Evolutionary conservation across 2,888 invertebrate genomes (phyloP).

Genomic region (Andrena bicolor): DNA sequence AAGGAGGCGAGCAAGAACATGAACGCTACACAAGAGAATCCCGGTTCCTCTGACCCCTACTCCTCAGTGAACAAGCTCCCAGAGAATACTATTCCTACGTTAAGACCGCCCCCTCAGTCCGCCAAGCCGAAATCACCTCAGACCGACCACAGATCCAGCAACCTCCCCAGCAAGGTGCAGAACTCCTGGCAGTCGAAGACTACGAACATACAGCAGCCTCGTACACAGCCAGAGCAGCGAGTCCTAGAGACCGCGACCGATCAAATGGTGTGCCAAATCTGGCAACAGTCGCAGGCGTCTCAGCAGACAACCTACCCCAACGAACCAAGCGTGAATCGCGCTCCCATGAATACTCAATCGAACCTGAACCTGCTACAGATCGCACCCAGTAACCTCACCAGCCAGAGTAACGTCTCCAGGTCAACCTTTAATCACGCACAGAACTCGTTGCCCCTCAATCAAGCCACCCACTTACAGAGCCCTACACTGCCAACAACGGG

Average conservation of each 20-base stretch:
- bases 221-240: constrained; percentile 70
- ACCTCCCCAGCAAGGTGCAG: constrained; percentile 82
- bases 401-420: constrained; percentile 55
- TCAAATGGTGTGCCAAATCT: constrained; percentile 79
- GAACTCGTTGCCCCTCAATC: constrained; percentile 55
- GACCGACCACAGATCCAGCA: constrained; percentile 66
- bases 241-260: constrained; percentile 76
- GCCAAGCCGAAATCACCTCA: constrained; percentile 80
- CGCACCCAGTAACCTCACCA: constrained; percentile 67
- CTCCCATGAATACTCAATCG: constrained; percentile 18
- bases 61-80: constrained; percentile 68
- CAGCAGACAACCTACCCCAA: constrained; percentile 59
- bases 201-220: constrained; percentile 78
- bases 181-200: constrained; percentile 81
- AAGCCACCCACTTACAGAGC: constrained; percentile 46
- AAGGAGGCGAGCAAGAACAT: constrained; percentile 85
- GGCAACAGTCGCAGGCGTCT: constrained; percentile 77
- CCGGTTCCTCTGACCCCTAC: constrained; percentile 50
- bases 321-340: constrained; percentile 13
- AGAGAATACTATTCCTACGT: constrained; percentile 82
- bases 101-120: constrained; percentile 85
- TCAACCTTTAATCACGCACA: constrained; percentile 62
- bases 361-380: constrained; percentile 68
- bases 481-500: constrained; percentile 25
- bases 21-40: constrained; percentile 80